Base-by-base conservation (phyloP, 2,888 invertebrate genomes). In the Gryllus longicercus region DNA sequence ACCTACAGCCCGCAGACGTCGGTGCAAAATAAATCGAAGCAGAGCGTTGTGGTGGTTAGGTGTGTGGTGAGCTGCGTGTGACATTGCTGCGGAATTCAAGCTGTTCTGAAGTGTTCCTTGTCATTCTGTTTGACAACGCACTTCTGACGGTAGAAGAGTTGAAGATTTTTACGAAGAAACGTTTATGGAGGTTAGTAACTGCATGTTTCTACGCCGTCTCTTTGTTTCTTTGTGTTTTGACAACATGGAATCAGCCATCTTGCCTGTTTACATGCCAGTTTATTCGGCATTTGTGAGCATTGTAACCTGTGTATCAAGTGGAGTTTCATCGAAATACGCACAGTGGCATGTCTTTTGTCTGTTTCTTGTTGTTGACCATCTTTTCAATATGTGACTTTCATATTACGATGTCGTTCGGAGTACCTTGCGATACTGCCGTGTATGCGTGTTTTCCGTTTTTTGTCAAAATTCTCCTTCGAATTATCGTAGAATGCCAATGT, bases 11-110 rank as follows among this genome's bases (percentile, higher is more conserved):
- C 51, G 63, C 85, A 84, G 84, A 84, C 83, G 85, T 85, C 85
- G 85, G 85, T 86, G 86, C 85, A 85, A 86, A 87, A 86, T 86
- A 86, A 87, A 87, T 87, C 87, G 87, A 86, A 86, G 79, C 85
- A 85, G 86, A 79, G 75, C 80, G 80, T 81, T 81, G 82, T 81
- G 82, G 63, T 85, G 85, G 85, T 84, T 85, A 85, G 85, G 79
- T 79, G 81, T 79, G 81, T 51, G 79, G 77, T 78, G 78, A 80
- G 79, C 50, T 80, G 38, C 25, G 77, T 25, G 63, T 76, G 63
- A 38, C 76, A 74, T 80, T 78, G 74, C 23, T 5, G 23, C n/a
- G 77, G 49, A 63, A 50, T 79, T 51, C 76, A 50, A 63, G 21
- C 50, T 38, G 75, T 79, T 81, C 78, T 85, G 85, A 85, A 85